These are phyloP conservation scores for Bursaphelenchus okinawaensis DNA, from an alignment of 2,888 invertebrate genomes.

Conservation along the genomic window DNA sequence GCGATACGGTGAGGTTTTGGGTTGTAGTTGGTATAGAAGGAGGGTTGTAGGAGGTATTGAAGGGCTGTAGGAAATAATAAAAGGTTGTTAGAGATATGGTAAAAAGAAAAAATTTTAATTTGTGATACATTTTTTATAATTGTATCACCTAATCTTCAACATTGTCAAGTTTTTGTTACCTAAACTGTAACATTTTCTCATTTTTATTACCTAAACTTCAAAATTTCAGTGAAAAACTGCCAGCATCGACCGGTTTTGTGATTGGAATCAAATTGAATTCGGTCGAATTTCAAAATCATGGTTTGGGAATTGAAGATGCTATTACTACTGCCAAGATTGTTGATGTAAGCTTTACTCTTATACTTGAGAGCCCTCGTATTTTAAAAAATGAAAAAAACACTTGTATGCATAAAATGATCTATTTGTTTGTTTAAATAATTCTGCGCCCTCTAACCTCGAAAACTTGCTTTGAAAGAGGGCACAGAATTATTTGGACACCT, in stretches of 20 bases:
- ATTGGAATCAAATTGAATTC: slow-evolving; percentile 44
- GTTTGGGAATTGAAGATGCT: slow-evolving; percentile 33
- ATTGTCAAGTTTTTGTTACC: no score
- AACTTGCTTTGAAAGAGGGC: no score
- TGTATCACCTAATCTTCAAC: no score
- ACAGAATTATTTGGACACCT: no score
- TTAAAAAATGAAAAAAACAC: slow-evolving; percentile 29
- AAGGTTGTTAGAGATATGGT: no score
- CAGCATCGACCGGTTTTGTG: slow-evolving; percentile 31
- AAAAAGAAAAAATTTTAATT: no score
- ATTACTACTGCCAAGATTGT: slow-evolving; percentile 2
- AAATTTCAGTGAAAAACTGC: slow-evolving; percentile 12
- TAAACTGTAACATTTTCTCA: no score
- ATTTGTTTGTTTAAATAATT: no score
- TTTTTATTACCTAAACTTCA: no score
- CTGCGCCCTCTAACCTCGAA: no score
- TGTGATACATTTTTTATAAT: no score
- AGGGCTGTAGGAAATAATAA: not conserved
- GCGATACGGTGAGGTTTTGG: slow-evolving; percentile 31
- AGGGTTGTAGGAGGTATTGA: not conserved
- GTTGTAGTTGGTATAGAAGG: not conserved
- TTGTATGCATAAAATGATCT: no score
- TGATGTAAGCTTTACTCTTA: not conserved
- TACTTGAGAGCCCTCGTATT: not conserved
- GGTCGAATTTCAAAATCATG: slow-evolving; percentile 39